These are phyloP conservation scores for Enteromius unitaeniatus DNA, from an alignment of 2,797 vertebrate genomes.

Conservation along the genomic window DNA sequence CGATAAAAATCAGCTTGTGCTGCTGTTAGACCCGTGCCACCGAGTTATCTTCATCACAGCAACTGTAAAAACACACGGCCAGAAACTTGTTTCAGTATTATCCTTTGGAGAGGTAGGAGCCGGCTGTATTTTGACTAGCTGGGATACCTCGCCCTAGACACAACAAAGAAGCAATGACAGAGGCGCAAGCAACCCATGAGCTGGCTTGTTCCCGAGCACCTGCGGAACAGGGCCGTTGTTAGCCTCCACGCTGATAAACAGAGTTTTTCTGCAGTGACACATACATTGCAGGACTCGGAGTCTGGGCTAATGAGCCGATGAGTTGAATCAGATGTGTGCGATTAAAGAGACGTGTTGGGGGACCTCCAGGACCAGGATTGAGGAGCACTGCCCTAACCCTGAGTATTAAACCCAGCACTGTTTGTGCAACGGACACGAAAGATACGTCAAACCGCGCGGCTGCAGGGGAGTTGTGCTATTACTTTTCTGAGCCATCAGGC, in stretches of 20 bases:
- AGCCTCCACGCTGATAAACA: slow-evolving; percentile 12
- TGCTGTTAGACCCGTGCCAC: slow-evolving; percentile 40
- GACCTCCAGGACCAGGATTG: slow-evolving; percentile 30
- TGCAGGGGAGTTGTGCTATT: slow-evolving; percentile 17
- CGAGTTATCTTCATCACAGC: slow-evolving; percentile 56
- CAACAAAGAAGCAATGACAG: slow-evolving; percentile 42
- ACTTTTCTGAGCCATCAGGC: slow-evolving; percentile 14
- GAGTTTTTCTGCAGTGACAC: background rate
- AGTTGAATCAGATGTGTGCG: slow-evolving; percentile 25
- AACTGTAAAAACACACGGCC: slow-evolving; percentile 58
- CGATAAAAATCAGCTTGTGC: slow-evolving; percentile 58
- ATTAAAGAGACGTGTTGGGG: slow-evolving; percentile 32
- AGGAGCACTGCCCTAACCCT: slow-evolving; percentile 26
- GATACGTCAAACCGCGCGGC: slow-evolving; percentile 11
- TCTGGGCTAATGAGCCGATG: slow-evolving; percentile 14
- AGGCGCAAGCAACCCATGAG: slow-evolving; percentile 11
- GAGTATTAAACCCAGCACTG: slow-evolving; percentile 29
- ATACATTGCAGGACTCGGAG: background rate
- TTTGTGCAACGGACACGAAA: slow-evolving; percentile 20
- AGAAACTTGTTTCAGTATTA: slow-evolving; percentile 33
- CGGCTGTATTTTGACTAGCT: slow-evolving; percentile 66
- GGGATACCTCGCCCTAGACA: slow-evolving; percentile 50
- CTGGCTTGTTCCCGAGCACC: slow-evolving; percentile 38
- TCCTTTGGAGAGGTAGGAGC: slow-evolving; percentile 47
- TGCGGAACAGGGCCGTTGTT: slow-evolving; percentile 21